Percentiles rank a stretch among this genome's conserved stretches.
These are phyloP conservation scores for Drosophila aff. DNA, from an alignment of 1,140 invertebrate genomes.

Conservation along the genomic window DNA sequence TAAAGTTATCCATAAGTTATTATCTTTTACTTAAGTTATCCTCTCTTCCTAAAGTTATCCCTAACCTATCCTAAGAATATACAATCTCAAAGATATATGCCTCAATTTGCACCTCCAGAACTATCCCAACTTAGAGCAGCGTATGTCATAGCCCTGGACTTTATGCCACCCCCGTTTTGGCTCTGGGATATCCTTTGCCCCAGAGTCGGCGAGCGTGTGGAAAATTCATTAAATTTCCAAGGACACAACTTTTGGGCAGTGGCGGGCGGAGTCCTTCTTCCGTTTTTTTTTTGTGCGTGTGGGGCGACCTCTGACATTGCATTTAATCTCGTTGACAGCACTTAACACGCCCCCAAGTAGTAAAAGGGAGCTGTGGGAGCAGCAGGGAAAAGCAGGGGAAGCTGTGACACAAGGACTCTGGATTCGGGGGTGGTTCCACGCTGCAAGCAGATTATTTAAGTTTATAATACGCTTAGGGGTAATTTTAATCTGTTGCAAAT, in stretches of 20 bases:
- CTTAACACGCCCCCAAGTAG: constrained; percentile 78
- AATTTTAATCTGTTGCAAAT: constrained; percentile 85
- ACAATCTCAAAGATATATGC: background rate
- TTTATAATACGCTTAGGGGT: constrained; percentile 84
- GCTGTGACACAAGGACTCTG: constrained; percentile 25
- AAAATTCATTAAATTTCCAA: constrained; percentile 84
- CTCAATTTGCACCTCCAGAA: background rate
- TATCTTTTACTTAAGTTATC: too few relatives aligned
- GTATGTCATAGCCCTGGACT: background rate
- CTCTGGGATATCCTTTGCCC: constrained; percentile 3
- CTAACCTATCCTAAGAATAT: background rate
- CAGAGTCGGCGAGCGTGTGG: constrained; percentile 57
- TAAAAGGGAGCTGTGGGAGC: constrained; percentile 35
- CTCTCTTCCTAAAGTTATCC: background rate
- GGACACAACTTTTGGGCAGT: constrained; percentile 71
- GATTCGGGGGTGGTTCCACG: constrained; percentile 15
- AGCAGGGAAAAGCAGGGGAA: background rate
- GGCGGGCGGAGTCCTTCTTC: background rate
- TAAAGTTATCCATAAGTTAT: background rate
- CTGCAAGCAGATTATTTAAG: constrained; percentile 79
- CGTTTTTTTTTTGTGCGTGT: constrained; percentile 27
- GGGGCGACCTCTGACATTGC: constrained; percentile 79
- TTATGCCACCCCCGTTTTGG: background rate
- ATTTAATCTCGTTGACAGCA: constrained; percentile 84
- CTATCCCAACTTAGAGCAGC: constrained; percentile 11